Percentiles rank a stretch among this genome's conserved stretches.
These are phyloP conservation scores for Passer domesticus DNA, from an alignment of 2,113 vertebrate species.

Conservation along the genomic window DNA sequence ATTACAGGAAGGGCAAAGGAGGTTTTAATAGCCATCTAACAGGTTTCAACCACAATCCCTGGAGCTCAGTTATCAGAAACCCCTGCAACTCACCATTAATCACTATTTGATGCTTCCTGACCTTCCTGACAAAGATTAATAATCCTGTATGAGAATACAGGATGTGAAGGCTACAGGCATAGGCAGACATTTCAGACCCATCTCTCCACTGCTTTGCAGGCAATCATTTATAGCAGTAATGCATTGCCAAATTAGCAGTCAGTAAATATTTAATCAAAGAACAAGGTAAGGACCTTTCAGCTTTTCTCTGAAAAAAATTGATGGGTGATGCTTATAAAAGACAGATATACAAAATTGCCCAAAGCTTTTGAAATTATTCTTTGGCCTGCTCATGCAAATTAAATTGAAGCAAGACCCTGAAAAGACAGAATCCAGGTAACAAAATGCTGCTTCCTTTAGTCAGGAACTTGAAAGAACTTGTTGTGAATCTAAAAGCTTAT, in stretches of 20 bases:
- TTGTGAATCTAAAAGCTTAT: neutral
- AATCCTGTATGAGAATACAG: neutral
- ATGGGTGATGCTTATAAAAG: neutral
- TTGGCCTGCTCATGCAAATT: neutral
- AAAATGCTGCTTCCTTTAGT: neutral
- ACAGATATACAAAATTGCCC: neutral
- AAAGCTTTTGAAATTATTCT: neutral
- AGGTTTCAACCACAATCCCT: neutral
- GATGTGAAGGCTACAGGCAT: neutral
- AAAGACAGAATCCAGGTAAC: neutral
- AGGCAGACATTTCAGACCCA: neutral
- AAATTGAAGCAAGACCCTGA: neutral
- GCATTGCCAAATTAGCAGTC: neutral
- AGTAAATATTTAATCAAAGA: neutral
- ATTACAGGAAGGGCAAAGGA: neutral
- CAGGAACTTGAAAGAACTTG: neutral
- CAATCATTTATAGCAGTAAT: neutral
- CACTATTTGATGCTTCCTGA: neutral
- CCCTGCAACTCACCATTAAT: slow-evolving; percentile 18
- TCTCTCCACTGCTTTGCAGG: neutral
- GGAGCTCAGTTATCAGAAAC: slow-evolving; percentile 30
- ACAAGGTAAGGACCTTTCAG: neutral
- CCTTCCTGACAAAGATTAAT: slow-evolving; percentile 37
- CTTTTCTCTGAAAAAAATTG: neutral
- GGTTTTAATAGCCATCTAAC: slow-evolving; percentile 16